Conservation (phyloP, 2,113 vertebrate genomes). For the Chroicocephalus ridibundus region DNA sequence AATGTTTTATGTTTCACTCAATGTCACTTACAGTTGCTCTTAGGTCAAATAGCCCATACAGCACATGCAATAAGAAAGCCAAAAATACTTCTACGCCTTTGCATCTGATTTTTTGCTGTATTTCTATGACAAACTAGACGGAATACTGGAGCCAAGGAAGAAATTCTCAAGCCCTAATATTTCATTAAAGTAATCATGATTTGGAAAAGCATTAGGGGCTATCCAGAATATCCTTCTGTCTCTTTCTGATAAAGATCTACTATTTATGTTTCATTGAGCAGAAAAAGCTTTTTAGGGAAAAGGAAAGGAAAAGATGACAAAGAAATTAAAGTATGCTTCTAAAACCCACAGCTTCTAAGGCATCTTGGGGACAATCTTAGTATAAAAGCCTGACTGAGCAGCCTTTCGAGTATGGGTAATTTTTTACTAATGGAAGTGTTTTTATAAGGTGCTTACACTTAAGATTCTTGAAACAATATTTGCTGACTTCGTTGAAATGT, state of each 20-base stretch:
- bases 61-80: not conserved
- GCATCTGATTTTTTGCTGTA: not conserved
- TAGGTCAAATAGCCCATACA: not conserved
- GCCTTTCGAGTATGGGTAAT: not conserved
- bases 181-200: not conserved
- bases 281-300: not conserved
- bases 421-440: conserved; percentile 19
- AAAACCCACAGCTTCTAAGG: conserved; percentile 8
- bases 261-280: not conserved
- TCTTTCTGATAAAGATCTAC: conserved; percentile 5
- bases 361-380: not conserved
- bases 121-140: not conserved
- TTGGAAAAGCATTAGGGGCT: not conserved
- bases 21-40: not conserved
- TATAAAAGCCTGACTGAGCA: not conserved
- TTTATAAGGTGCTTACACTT: conserved; percentile 16
- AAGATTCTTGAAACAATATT: not conserved
- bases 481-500: conserved; percentile 15
- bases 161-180: not conserved
- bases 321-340: conserved; percentile 5
- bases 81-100: not conserved
- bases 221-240: not conserved
- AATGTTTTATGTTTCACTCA: not conserved
- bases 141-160: not conserved
- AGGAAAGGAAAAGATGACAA: conserved; percentile 22